phyloP scores from a whole-genome alignment of 2,113 vertebrate genomes.

The human (Homo sapiens) region DNA sequence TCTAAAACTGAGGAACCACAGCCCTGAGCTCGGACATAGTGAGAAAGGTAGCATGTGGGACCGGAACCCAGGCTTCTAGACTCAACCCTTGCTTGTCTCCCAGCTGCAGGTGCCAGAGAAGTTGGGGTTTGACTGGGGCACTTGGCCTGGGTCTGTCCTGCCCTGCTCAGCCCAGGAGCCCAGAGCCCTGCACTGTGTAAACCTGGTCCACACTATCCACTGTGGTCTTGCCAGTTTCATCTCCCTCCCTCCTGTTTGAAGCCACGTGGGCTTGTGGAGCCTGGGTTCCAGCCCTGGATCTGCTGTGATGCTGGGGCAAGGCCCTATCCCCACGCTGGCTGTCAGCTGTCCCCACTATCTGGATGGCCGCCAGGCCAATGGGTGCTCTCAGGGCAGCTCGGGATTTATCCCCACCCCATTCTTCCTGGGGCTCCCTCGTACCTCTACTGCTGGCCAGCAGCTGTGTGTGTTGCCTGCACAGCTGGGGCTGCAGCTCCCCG shows the following conservation, averaged over 20 bases:
- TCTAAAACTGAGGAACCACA: rapidly evolving
- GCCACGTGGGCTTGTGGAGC: neutral
- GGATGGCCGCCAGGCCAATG: neutral
- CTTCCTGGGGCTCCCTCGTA: neutral
- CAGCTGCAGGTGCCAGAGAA: neutral
- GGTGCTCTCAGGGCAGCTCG: neutral
- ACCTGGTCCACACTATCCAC: too few species aligned
- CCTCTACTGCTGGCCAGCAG: rapidly evolving
- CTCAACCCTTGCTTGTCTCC: neutral
- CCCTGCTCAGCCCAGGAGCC: neutral
- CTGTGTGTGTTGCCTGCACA: neutral
- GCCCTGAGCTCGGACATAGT: neutral
- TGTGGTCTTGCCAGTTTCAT: rapidly evolving
- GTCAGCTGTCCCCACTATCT: too few species aligned
- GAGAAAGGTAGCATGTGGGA: neutral
- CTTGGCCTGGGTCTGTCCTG: neutral
- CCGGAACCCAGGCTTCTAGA: neutral
- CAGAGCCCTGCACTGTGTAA: too few species aligned
- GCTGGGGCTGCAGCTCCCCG: neutral
- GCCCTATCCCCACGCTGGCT: neutral
- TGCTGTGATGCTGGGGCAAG: too few species aligned
- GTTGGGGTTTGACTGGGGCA: neutral
- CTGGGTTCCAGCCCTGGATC: neutral
- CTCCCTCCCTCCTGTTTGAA: too few species aligned
- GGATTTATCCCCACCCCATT: neutral